Evolutionary conservation across 2,797 vertebrate species (phyloP).

Genomic region (Hipposideros larvatus): DNA sequence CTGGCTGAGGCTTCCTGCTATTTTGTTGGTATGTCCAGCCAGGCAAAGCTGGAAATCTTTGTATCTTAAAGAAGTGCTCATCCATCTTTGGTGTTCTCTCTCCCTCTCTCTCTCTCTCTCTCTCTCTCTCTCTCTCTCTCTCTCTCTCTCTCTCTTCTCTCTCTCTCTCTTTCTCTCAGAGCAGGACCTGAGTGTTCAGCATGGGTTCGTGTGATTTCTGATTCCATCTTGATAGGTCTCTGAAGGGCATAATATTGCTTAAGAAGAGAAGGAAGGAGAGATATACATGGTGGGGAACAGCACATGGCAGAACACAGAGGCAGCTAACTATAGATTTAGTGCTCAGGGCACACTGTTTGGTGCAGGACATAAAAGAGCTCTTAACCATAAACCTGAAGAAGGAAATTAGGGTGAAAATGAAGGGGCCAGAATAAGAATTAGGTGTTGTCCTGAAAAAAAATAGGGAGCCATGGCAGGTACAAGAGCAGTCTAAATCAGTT

Average conservation of each 20-base stretch:
- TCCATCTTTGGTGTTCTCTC: neutral
- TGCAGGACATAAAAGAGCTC: neutral
- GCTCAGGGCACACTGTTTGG: neutral
- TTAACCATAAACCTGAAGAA: conserved; percentile 34
- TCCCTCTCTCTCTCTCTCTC: neutral
- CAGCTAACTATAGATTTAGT: neutral
- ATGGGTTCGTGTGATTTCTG: neutral
- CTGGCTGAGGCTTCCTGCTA: neutral
- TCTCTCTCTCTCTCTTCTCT: neutral
- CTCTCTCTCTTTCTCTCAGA: neutral
- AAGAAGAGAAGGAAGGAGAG: neutral
- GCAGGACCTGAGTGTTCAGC: neutral
- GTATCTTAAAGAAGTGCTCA: neutral
- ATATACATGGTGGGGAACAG: neutral
- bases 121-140: neutral
- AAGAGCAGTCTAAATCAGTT: neutral
- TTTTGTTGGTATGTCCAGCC: neutral
- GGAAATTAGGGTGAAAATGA: neutral
- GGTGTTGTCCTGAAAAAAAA: neutral
- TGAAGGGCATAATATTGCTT: neutral
- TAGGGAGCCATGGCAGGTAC: neutral
- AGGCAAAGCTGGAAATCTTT: neutral
- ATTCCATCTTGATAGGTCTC: neutral
- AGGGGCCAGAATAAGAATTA: neutral
- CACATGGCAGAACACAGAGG: neutral